phyloP scores from a whole-genome alignment of 92 coral and sea anemone genomes.

The Actinernus sp. region DNA sequence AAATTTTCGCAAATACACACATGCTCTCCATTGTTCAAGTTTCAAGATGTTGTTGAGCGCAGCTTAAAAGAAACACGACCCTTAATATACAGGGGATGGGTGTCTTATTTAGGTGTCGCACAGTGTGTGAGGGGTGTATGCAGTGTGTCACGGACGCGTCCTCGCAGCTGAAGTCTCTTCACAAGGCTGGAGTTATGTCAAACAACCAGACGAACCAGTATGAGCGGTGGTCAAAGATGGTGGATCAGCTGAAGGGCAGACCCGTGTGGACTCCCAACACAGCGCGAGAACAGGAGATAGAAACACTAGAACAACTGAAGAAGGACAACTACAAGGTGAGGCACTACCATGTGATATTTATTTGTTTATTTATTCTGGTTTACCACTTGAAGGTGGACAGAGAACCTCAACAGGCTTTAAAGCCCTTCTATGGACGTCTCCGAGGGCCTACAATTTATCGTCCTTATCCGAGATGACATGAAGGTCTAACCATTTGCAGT shows the following conservation, averaged over 20 bases:
- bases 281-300: constrained; percentile 57
- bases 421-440: too few species aligned
- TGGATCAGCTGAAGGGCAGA: constrained; percentile 74
- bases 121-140: constrained; percentile 67
- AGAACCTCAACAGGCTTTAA: too few species aligned
- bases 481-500: too few species aligned
- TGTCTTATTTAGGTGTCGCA: constrained; percentile 63
- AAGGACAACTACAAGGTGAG: constrained; percentile 80
- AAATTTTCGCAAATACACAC: too few species aligned
- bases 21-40: too few species aligned
- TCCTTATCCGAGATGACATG: too few species aligned
- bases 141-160: constrained; percentile 70
- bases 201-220: constrained; percentile 68
- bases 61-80: too few species aligned
- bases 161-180: constrained; percentile 64
- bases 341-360: too few species aligned
- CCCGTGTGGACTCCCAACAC: constrained; percentile 65
- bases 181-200: constrained; percentile 81
- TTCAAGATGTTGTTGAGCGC: not conserved
- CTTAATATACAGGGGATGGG: not conserved
- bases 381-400: too few species aligned
- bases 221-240: constrained; percentile 75
- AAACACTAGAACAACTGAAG: constrained; percentile 77
- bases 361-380: too few species aligned
- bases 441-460: too few species aligned